Conservation (phyloP, 1,140 invertebrate genomes). For the Drosophila nigromelanica region DNA sequence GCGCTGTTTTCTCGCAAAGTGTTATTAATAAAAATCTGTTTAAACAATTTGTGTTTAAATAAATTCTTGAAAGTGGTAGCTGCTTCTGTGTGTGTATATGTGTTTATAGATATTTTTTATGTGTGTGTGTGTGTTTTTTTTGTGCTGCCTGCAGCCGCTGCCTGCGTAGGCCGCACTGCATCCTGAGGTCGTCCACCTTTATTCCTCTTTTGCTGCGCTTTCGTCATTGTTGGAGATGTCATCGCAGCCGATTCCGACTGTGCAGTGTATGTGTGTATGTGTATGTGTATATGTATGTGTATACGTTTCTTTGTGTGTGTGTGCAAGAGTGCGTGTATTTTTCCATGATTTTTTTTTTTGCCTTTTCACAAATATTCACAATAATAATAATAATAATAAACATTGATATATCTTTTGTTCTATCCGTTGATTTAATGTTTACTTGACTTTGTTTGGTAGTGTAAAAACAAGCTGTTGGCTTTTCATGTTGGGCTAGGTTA, state of each 20-base stretch:
- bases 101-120: conserved; percentile 1
- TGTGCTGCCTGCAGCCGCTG: not conserved
- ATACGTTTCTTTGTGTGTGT: conserved; percentile 8
- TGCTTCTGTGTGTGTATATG: not conserved
- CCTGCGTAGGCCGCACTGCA: conserved; percentile 28
- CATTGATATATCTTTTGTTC: not conserved
- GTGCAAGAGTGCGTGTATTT: conserved; percentile 4
- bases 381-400: conserved; percentile 9
- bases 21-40: conserved; percentile 26
- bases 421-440: not conserved
- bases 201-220: conserved; percentile 39
- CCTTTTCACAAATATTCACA: not conserved
- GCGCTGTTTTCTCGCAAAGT: conserved; percentile 2
- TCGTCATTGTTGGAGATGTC: conserved; percentile 50
- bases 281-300: conserved; percentile 13
- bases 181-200: conserved; percentile 70
- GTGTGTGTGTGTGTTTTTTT: not conserved
- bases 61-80: not conserved
- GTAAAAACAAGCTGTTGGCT: conserved; percentile 3
- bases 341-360: not conserved
- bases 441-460: not conserved
- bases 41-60: conserved; percentile 24
- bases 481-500: conserved; percentile 45
- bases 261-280: conserved; percentile 2
- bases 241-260: not conserved